Evolutionary conservation across 30 jellyfish, hydroid and myxozoan genomes (phyloP).

Genomic region (Pseudorhiza aurosa): DNA sequence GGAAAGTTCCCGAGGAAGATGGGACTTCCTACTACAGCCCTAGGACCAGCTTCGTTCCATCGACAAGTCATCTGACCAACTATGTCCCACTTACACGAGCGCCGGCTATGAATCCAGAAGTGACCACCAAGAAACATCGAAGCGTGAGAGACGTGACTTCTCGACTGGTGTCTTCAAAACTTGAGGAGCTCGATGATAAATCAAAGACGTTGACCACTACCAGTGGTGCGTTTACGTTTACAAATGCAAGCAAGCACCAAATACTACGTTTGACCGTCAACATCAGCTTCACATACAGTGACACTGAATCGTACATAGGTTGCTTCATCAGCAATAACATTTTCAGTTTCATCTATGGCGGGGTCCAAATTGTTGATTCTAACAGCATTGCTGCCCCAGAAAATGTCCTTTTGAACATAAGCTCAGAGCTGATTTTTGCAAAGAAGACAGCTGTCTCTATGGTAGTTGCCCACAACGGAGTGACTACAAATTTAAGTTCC

Average conservation of each 20-base stretch:
- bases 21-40: not conserved
- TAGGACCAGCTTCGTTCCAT: conserved; percentile 20
- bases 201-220: conserved; percentile 3
- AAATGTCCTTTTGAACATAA: not conserved
- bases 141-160: not conserved
- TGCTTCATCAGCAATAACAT: not conserved
- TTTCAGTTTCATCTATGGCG: not conserved
- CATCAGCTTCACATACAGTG: not conserved
- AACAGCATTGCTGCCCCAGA: conserved; percentile 25
- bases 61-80: conserved; percentile 11
- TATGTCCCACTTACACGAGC: conserved; percentile 12
- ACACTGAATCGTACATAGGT: not conserved
- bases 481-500: not conserved
- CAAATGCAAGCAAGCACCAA: not conserved
- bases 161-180: not conserved
- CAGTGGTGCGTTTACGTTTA: not conserved
- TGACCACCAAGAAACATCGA: not conserved
- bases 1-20: not conserved
- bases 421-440: too few species aligned
- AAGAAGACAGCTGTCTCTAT: too few species aligned
- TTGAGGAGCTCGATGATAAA: too few species aligned
- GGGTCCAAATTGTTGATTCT: not conserved
- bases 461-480: not conserved
- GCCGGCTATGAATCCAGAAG: not conserved
- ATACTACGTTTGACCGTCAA: not conserved